Evolutionary conservation across 2,888 invertebrate genomes (phyloP).

Genomic region (Lumbricus terrestris): DNA sequence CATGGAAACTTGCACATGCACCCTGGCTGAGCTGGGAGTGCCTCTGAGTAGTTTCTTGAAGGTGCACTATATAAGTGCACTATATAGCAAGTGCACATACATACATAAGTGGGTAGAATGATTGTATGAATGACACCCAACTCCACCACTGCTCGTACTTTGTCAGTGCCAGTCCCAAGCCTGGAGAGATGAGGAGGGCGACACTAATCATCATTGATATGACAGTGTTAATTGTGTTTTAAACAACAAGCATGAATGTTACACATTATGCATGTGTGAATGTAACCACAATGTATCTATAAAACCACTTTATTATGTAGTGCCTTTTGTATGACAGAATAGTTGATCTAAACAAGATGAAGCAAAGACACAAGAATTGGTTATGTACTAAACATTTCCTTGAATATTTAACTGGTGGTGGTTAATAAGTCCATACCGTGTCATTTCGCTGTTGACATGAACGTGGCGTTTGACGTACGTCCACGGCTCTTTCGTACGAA

Average conservation of each 20-base stretch:
- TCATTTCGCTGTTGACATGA: conserved; percentile 57
- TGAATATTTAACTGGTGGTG: neutral
- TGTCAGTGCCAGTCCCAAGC: no score
- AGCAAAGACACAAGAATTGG: neutral
- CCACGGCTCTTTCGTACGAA: conserved; percentile 52
- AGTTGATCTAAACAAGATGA: neutral
- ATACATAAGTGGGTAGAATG: no score
- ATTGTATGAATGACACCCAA: no score
- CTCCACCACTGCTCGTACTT: no score
- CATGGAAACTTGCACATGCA: no score
- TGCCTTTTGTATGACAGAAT: neutral
- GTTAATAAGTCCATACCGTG: conserved; percentile 46
- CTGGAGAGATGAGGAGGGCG: no score
- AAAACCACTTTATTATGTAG: neutral
- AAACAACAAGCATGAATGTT: neutral
- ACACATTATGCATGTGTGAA: neutral
- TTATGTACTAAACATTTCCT: neutral
- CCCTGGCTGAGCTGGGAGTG: no score
- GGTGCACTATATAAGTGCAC: no score
- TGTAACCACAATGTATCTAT: neutral
- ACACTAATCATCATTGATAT: no score
- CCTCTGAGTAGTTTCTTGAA: no score
- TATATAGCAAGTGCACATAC: no score
- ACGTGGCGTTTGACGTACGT: conserved; percentile 50
- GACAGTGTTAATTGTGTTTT: no score